Percentiles rank a stretch among this genome's conserved stretches.
These are phyloP conservation scores for Astyanax mexicanus DNA, from an alignment of 2,797 vertebrate genomes.

Conservation along the genomic window DNA sequence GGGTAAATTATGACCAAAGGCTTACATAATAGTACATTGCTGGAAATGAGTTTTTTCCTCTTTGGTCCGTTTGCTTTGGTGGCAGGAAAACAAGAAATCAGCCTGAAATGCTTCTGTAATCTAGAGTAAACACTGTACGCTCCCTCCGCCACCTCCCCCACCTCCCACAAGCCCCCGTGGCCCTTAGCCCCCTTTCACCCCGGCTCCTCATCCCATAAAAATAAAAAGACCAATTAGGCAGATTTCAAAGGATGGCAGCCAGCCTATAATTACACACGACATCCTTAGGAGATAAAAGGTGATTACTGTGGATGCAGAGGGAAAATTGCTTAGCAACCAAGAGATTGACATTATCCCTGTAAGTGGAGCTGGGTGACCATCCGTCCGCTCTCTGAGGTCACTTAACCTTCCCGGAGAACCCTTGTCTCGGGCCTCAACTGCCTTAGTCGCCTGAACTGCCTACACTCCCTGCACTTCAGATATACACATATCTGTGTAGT, in stretches of 20 bases:
- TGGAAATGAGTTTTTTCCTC: neutral
- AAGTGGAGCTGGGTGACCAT: constrained; percentile 45
- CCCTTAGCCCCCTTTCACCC: constrained; percentile 62
- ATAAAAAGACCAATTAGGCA: constrained; percentile 82
- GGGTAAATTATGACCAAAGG: constrained; percentile 19
- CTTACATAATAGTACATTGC: constrained; percentile 24
- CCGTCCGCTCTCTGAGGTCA: constrained; percentile 47
- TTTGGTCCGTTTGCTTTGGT: constrained; percentile 9
- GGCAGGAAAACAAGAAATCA: neutral
- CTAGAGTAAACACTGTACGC: constrained; percentile 40
- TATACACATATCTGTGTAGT: too few relatives aligned
- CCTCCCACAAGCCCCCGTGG: constrained; percentile 64
- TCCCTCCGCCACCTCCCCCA: constrained; percentile 63
- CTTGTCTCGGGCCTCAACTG: constrained; percentile 46
- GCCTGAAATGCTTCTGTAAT: constrained; percentile 31
- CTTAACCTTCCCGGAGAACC: constrained; percentile 37
- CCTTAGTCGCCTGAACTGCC: too few relatives aligned
- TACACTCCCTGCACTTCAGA: too few relatives aligned
- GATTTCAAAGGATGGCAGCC: constrained; percentile 80
- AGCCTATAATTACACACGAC: constrained; percentile 78
- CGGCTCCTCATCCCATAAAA: constrained; percentile 74
- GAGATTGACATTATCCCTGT: constrained; percentile 61
- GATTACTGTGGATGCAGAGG: constrained; percentile 66
- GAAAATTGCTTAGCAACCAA: constrained; percentile 66
- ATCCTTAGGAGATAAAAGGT: constrained; percentile 76